These are phyloP conservation scores for Ferdinandea cuprea DNA, from an alignment of 2,888 invertebrate species.

Conservation along the genomic window DNA sequence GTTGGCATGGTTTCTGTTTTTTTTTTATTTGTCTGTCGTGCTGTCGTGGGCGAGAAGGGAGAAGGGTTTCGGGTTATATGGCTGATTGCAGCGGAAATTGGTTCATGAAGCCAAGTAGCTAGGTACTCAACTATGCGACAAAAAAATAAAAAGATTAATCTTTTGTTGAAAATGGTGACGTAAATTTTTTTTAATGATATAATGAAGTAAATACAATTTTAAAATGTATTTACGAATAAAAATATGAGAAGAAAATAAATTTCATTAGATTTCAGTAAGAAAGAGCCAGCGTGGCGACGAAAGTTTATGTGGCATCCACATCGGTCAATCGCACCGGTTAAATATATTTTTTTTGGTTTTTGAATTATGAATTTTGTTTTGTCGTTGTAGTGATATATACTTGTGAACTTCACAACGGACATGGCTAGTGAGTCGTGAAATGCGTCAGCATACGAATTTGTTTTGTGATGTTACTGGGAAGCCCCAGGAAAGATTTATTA, in stretches of 20 bases:
- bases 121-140: background rate
- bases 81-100: constrained; percentile 41
- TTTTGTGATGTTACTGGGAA: constrained; percentile 4
- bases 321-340: constrained; percentile 26
- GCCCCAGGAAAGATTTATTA: constrained; percentile 8
- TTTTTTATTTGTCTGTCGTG: background rate
- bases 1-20: constrained; percentile 30
- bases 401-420: constrained; percentile 21
- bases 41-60: background rate
- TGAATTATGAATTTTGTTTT: constrained; percentile 14
- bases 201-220: background rate
- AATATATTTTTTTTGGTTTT: constrained; percentile 4
- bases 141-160: background rate
- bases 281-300: constrained; percentile 17
- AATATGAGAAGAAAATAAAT: constrained; percentile 3
- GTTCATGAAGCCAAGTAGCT: constrained; percentile 26
- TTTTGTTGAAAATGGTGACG: constrained; percentile 42
- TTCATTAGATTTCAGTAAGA: constrained; percentile 34
- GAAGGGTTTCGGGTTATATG: constrained; percentile 16
- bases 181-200: constrained; percentile 17
- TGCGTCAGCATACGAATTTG: background rate
- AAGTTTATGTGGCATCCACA: constrained; percentile 1
- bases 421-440: constrained; percentile 1
- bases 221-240: too few relatives aligned
- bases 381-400: constrained; percentile 4